Evolutionary conservation across 2,113 vertebrate species (phyloP).

Genomic region (Gavialis gangeticus): DNA sequence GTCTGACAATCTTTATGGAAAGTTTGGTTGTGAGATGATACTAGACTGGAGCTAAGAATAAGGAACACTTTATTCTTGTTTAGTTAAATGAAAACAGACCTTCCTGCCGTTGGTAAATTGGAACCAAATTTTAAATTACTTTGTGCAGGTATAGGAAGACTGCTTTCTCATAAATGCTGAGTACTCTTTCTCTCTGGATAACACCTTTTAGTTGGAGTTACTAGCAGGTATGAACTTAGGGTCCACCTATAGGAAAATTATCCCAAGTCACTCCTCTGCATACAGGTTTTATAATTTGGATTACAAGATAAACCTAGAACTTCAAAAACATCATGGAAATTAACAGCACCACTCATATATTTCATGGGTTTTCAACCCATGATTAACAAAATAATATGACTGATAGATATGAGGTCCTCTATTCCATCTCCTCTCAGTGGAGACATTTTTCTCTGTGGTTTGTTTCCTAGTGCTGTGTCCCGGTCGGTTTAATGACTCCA

Average conservation of each 20-base stretch:
- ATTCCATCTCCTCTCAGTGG: fast-evolving
- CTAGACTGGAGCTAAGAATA: background rate
- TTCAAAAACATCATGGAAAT: background rate
- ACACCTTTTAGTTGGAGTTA: fast-evolving
- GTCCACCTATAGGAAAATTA: fast-evolving
- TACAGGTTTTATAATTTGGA: background rate
- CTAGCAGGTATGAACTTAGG: background rate
- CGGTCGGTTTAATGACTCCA: background rate
- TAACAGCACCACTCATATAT: background rate
- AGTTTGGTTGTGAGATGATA: background rate
- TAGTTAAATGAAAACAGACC: background rate
- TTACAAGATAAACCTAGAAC: fast-evolving
- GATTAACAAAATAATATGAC: background rate
- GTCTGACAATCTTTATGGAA: background rate
- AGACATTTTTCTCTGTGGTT: background rate
- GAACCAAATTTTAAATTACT: background rate
- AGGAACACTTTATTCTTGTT: background rate
- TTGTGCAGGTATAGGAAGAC: fast-evolving
- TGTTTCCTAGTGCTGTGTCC: background rate
- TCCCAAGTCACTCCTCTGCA: fast-evolving
- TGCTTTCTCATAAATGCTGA: fast-evolving
- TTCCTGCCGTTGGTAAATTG: background rate
- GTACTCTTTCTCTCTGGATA: background rate
- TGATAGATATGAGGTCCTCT: background rate
- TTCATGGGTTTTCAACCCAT: background rate